These are phyloP conservation scores for Drosophila hydei DNA, from an alignment of 1,140 invertebrate genomes.

Conservation along the genomic window DNA sequence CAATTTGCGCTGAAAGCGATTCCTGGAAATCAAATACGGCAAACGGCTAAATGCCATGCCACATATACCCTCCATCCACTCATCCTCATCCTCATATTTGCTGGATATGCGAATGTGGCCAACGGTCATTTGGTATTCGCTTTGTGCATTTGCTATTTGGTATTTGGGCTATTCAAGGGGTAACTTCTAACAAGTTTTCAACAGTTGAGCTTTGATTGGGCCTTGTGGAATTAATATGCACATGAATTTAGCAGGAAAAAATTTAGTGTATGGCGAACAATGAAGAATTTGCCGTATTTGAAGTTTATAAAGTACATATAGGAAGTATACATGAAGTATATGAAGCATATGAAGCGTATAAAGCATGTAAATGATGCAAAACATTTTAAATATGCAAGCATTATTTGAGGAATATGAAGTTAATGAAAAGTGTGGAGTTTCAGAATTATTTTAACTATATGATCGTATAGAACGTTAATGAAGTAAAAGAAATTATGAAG, in stretches of 20 bases:
- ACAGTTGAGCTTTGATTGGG: conserved; percentile 24
- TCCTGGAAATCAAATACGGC: conserved; percentile 79
- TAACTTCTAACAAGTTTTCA: conserved; percentile 29
- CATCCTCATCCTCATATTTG: conserved; percentile 11
- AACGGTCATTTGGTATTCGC: conserved; percentile 62
- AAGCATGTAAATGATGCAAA: too few species aligned
- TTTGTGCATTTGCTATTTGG: conserved; percentile 57
- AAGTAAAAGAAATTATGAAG: too few species aligned
- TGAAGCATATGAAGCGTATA: too few species aligned
- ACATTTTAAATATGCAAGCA: too few species aligned
- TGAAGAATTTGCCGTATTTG: too few species aligned
- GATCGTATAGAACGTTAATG: too few species aligned
- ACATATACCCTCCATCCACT: conserved; percentile 27
- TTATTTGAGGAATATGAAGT: too few species aligned
- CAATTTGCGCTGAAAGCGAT: conserved; percentile 80
- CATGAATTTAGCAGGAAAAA: conserved; percentile 14
- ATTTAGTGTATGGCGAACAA: background rate
- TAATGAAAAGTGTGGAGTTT: too few species aligned
- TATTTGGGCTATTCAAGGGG: conserved; percentile 51
- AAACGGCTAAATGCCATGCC: conserved; percentile 80
- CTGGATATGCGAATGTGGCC: conserved; percentile 24
- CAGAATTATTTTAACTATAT: too few species aligned
- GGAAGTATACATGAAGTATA: too few species aligned
- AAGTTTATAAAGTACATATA: too few species aligned
- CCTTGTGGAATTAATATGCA: conserved; percentile 37